A percentile compares a stretch with the other conserved stretches of the same genome.
Conservation (phyloP, 2,888 invertebrate species). For the Temnothorax ravouxi region DNA sequence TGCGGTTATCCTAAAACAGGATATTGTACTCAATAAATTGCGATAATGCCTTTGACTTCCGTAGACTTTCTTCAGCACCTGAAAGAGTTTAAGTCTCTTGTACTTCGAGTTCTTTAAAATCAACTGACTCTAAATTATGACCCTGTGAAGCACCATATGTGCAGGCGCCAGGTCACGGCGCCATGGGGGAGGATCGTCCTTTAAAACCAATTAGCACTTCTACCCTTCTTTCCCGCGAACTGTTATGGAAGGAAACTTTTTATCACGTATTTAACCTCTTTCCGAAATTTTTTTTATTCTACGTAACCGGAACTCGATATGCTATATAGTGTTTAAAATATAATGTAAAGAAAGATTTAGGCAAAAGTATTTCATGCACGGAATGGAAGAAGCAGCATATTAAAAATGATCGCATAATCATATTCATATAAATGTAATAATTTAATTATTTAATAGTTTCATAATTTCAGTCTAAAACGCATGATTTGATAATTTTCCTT, state of each 20-base stretch:
- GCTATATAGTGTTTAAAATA: not conserved
- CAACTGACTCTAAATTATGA: conserved; percentile 78
- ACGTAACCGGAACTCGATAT: not conserved
- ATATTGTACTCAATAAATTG: conserved; percentile 71
- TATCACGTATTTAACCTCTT: not conserved
- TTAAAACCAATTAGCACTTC: conserved; percentile 83
- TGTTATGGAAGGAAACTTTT: conserved; percentile 20
- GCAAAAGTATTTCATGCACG: not conserved
- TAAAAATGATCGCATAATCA: not conserved
- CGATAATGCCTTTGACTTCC: conserved; percentile 73
- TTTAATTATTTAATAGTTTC: not conserved
- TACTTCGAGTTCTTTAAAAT: conserved; percentile 69
- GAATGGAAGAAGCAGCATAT: not conserved
- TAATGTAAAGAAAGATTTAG: not conserved
- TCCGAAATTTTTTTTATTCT: not conserved
- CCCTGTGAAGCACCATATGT: conserved; percentile 74
- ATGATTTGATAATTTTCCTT: conserved; percentile 1
- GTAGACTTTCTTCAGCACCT: conserved; percentile 73
- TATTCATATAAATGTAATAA: not conserved
- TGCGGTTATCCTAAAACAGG: conserved; percentile 48
- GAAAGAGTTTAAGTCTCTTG: conserved; percentile 77
- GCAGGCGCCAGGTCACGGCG: conserved; percentile 78
- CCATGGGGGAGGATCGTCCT: conserved; percentile 75
- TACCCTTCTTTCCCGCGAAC: conserved; percentile 65
- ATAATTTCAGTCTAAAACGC: not conserved